Base-by-base conservation (phyloP, 92 coral and sea anemone species). In the Epizoanthus rinbou region DNA sequence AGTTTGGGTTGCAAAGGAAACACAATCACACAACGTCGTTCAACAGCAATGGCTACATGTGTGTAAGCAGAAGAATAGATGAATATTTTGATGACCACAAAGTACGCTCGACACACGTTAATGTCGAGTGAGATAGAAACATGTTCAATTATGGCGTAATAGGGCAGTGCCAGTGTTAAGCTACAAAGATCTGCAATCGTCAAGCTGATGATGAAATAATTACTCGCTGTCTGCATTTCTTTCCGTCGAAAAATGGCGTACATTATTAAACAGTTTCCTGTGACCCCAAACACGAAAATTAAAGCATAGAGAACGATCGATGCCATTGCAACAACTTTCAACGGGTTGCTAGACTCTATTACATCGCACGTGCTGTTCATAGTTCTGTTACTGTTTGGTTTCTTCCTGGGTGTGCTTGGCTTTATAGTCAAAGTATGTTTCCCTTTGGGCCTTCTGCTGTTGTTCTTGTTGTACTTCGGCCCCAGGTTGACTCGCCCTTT, bases 1-100 rank as follows among this genome's bases (percentile, higher is more conserved):
- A 81, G 59, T 50, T 65, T 80, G 22, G 63, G 78, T 75, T 33
- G 80, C 86, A 86, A 60, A 1, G 89, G 85, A 28, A 80, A 80
- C 57, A 81, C 85, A 58, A 86, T 73, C 4, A 78, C 75, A 25
- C 86, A 37, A 68, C 69, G 84, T 28, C 89, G 57, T 41, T 86
- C 89, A 28, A 86, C 70, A 8, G 89, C 89, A 50, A 86, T 86
- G 19, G 89, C 79, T 4, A 83, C 71, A 52, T 86, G 89, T 9
- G 89, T 86, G 57, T 78, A 78, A 62, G 6, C 15, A 21, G 82
- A 78, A 39, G 56, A 22, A 62, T 18, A 63, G 2, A 78, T 22
- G 28, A 16, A 21, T 3, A 18, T 39, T 37, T 78, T 78, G 1
- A 60, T 24, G 22, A 78, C 11, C 6, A 43, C 19, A 43, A 62